Evolutionary conservation across 1,140 invertebrate species (phyloP).

Genomic region (Hyles euphorbiae): DNA sequence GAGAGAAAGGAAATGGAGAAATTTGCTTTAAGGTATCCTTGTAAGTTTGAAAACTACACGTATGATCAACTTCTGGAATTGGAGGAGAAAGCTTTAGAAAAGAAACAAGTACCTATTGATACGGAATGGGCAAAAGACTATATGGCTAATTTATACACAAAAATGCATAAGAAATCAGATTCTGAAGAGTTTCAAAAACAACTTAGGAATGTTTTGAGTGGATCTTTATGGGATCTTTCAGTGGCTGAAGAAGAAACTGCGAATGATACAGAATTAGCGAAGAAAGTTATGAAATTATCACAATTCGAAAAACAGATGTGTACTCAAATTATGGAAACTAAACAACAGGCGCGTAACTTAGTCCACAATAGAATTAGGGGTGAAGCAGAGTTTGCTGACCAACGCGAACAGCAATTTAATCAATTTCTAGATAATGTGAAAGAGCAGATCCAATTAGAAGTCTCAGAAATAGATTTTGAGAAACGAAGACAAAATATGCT

Average conservation of each 20-base stretch:
- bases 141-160: constrained; percentile 50
- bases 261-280: constrained; percentile 69
- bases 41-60: constrained; percentile 54
- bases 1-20: constrained; percentile 57
- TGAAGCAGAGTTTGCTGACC: constrained; percentile 64
- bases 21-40: constrained; percentile 51
- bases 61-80: constrained; percentile 55
- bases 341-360: constrained; percentile 74
- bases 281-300: constrained; percentile 76
- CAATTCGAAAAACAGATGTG: constrained; percentile 80
- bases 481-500: constrained; percentile 69
- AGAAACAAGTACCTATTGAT: constrained; percentile 40
- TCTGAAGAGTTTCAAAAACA: constrained; percentile 63
- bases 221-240: constrained; percentile 54
- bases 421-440: constrained; percentile 62
- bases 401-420: constrained; percentile 66
- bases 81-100: constrained; percentile 43
- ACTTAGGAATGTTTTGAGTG: constrained; percentile 51
- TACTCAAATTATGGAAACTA: constrained; percentile 77
- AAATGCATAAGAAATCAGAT: constrained; percentile 48
- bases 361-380: constrained; percentile 69
- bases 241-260: constrained; percentile 69
- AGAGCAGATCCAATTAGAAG: constrained; percentile 61
- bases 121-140: constrained; percentile 57
- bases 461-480: constrained; percentile 73